phyloP scores from a whole-genome alignment of 2,797 vertebrate species.

The Natrix natrix region DNA sequence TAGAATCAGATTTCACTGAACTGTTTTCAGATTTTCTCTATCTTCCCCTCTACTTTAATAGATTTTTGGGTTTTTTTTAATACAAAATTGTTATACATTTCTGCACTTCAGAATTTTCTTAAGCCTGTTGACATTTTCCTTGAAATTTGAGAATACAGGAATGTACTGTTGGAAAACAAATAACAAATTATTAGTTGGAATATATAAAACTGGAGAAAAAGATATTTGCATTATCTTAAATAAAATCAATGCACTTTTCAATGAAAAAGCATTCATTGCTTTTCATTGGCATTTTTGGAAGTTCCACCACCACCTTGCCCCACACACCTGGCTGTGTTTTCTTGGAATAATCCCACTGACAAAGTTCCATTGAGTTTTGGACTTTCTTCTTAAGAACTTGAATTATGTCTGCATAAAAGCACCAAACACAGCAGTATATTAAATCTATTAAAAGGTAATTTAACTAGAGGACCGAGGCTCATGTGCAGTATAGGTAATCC shows the following conservation, averaged over 20 bases:
- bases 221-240: background rate
- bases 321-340: background rate
- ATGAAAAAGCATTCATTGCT: background rate
- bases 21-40: background rate
- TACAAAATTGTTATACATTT: background rate
- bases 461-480: background rate
- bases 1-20: background rate
- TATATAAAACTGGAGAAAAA: background rate
- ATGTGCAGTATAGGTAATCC: background rate
- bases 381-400: background rate
- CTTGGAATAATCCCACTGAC: background rate
- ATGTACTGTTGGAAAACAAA: background rate
- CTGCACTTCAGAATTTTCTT: background rate
- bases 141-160: background rate
- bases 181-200: background rate
- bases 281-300: background rate
- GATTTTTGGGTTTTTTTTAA: background rate
- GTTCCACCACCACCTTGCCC: background rate
- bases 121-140: background rate
- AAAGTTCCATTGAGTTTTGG: background rate
- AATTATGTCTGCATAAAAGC: background rate
- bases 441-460: background rate
- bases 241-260: background rate
- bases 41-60: background rate
- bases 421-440: background rate